Evolutionary conservation across 2,888 invertebrate species (phyloP), one percentile per base, ranked within the genome.

Genomic region (Synanthedon andrenaeformis): DNA sequence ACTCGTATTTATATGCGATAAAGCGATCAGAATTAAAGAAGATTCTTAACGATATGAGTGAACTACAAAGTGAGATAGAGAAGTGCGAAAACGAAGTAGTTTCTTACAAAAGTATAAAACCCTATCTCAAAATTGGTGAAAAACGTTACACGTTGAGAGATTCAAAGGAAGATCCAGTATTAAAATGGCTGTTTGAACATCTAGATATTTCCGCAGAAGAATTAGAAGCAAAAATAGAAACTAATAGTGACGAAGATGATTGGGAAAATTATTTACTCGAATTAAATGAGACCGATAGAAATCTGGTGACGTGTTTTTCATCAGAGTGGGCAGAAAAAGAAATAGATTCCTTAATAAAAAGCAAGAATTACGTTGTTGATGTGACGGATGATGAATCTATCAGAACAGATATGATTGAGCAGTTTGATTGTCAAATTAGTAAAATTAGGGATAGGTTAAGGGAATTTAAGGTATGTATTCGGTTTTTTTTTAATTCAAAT

Each of bases 61-160:
- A 74, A 52, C 49, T 85, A 3, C 85, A 85, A 57, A 74, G 64
- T 19, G 78, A 84, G 51, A 76, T 85, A 54, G 82, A 84, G 35
- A 82, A 80, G 53, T 84, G 82, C 58, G 83, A 84, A 51, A 78
- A 67, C 54, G 79, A 79, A 51, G 67, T 86, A 13, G 48, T 84
- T 8, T 65, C 71, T 1, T 82, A 82, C 55, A 74, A 71, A 60
- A 68, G 53, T 54, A 56, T 85, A 3, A 79, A 74, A 52, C 63
- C 68, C 0, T 64, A 74, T 59, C 60, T 86, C 1, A 78, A 68
- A 63, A 68, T 72, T 42, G 51, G 61, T 35, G 66, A 65, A 2
- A 67, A 66, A 41, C 57, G 52, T 14, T 70, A 64, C 50, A 72
- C 77, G 60, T 58, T 85, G 1, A 75, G 69, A 49, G 57, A 52